Evolutionary conservation across 2,797 vertebrate genomes (phyloP), one percentile per base, ranked within the genome.

Genomic region (Bryconaethiops microstoma): DNA sequence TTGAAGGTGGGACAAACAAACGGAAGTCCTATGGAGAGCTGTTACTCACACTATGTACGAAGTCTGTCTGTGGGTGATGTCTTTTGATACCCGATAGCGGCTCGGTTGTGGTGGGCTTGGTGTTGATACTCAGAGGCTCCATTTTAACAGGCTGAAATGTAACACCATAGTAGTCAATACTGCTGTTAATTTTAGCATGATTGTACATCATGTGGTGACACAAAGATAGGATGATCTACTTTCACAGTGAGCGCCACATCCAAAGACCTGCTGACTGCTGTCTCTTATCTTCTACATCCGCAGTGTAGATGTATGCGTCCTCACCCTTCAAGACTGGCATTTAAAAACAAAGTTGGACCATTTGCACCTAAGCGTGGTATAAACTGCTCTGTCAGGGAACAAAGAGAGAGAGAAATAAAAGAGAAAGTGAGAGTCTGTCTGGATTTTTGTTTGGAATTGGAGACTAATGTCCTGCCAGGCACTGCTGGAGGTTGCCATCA

Each of bases 1-100:
- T 89, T 87, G 88, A 86, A 90, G 89, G 82, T 67, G 90, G 85
- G 88, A 88, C 85, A 86, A 87, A 85, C 69, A 79, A 78, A 74
- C 23, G 42, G 19, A 74, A 65, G 64, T 70, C 81, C 69, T 65
- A 16, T 65, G 39, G 67, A 69, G 78, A 76, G 52, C 54, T 57
- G 76, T 19, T 74, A 40, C 69, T 65, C 64, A 60, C 55, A 48
- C 17, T 64, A 12, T 71, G 48, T 75, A 72, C 50, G n/a, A 54
- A 52, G 13, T 70, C 35, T 54, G 13, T 70, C 35, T 54, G 52
- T 8, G 57, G 42, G 9, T 40, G 64, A 23, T 48, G 55, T 42
- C 77, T 62, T 67, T 78, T 78, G 77, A 78, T 70, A 60, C 54
- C 54, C 40, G 57, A 48, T 71, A 78, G 65, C 60, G 57, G 76